phyloP scores from a whole-genome alignment of 2,797 vertebrate species.

The Ispidina lecontei region DNA sequence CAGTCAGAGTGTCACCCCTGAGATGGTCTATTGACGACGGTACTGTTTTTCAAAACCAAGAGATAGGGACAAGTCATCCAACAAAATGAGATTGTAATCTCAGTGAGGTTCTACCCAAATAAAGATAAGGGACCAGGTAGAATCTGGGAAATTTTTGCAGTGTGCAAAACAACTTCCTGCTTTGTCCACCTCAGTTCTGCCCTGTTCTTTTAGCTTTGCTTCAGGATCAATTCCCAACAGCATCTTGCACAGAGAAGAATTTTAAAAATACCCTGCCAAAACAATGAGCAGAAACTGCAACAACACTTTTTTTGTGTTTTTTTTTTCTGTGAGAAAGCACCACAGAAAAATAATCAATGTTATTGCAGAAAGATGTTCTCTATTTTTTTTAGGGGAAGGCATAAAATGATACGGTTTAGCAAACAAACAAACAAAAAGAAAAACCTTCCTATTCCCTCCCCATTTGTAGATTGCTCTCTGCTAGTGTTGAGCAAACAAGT shows the following conservation, averaged over 20 bases:
- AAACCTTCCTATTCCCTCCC: not conserved
- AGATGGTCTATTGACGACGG: not conserved
- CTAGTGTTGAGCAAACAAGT: not conserved
- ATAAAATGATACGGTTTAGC: not conserved
- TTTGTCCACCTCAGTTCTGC: not conserved
- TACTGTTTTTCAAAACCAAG: conserved; percentile 16
- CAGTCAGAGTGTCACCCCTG: not conserved
- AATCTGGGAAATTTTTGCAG: not conserved
- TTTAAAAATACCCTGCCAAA: not conserved
- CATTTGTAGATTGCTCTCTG: not conserved
- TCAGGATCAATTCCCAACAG: not conserved
- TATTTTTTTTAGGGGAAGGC: not conserved
- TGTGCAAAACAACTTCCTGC: not conserved
- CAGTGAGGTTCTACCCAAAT: not conserved
- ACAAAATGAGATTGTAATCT: not conserved
- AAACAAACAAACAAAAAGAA: not conserved
- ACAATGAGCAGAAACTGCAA: not conserved
- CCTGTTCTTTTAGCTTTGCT: not conserved
- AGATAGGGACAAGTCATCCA: not conserved
- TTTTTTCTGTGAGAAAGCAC: not conserved
- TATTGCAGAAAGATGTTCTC: not conserved
- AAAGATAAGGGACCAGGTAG: not conserved
- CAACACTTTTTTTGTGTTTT: not conserved
- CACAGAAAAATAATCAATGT: not conserved
- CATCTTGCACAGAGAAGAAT: not conserved